These are phyloP conservation scores for Manduca sexta DNA, from an alignment of 1,140 invertebrate genomes.

Conservation along the genomic window DNA sequence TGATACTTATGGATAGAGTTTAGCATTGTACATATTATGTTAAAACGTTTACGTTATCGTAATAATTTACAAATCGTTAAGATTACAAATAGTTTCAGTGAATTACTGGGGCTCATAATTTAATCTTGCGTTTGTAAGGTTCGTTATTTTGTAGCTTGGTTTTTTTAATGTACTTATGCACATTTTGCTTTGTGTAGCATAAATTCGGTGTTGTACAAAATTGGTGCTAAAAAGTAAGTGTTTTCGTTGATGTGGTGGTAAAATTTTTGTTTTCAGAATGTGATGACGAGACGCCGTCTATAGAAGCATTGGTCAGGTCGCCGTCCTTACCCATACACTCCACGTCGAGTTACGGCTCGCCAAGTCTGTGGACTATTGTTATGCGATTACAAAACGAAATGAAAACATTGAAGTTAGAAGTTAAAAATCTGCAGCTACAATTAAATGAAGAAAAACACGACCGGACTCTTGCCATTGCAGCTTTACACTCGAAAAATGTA, in stretches of 20 bases:
- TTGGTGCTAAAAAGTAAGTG: too few relatives aligned
- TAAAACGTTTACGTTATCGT: too few relatives aligned
- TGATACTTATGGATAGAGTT: too few relatives aligned
- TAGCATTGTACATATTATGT: too few relatives aligned
- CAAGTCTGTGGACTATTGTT: slow-evolving; percentile 61
- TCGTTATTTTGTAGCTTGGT: too few relatives aligned
- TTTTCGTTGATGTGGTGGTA: too few relatives aligned
- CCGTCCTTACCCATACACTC: slow-evolving; percentile 66
- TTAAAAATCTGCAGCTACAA: slow-evolving; percentile 58
- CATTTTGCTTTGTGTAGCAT: neutral
- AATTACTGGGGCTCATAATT: too few relatives aligned
- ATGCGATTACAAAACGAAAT: slow-evolving; percentile 66
- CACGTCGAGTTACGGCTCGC: slow-evolving; percentile 39
- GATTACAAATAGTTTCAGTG: too few relatives aligned
- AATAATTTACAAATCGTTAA: too few relatives aligned
- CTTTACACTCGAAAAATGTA: slow-evolving; percentile 58
- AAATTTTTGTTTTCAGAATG: slow-evolving; percentile 57
- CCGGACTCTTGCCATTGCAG: slow-evolving; percentile 60
- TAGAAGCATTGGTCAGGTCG: slow-evolving; percentile 62
- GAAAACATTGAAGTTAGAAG: slow-evolving; percentile 59
- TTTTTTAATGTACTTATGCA: too few relatives aligned
- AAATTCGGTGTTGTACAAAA: slow-evolving; percentile 39
- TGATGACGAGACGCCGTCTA: slow-evolving; percentile 55
- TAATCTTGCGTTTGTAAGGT: too few relatives aligned
- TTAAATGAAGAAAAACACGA: slow-evolving; percentile 68